Conservation (phyloP, 2,888 invertebrate species). For the Coleophora deauratella region DNA sequence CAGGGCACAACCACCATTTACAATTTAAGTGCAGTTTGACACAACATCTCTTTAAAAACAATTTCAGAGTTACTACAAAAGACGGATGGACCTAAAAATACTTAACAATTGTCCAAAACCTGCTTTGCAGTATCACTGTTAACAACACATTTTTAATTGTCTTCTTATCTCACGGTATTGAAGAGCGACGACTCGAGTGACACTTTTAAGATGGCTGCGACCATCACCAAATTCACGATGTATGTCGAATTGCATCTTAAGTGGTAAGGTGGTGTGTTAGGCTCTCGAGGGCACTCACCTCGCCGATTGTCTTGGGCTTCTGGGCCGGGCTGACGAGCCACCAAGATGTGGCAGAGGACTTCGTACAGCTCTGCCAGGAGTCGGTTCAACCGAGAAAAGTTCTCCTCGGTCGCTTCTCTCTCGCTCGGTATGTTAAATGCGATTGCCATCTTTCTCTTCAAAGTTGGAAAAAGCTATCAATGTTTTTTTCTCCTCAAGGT, state of each 20-base stretch:
- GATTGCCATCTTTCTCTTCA: constrained; percentile 71
- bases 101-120: constrained; percentile 66
- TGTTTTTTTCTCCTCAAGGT: no score
- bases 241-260: constrained; percentile 75
- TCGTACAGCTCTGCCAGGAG: constrained; percentile 72
- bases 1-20: constrained; percentile 56
- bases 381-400: constrained; percentile 73
- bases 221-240: constrained; percentile 72
- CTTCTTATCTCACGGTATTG: constrained; percentile 70
- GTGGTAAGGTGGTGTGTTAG: constrained; percentile 70
- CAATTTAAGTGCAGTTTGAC: constrained; percentile 73
- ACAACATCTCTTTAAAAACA: constrained; percentile 59
- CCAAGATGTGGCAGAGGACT: constrained; percentile 72
- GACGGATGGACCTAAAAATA: constrained; percentile 67
- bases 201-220: constrained; percentile 68
- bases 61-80: constrained; percentile 27
- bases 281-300: constrained; percentile 71
- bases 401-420: constrained; percentile 71
- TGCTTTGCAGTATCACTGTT: constrained; percentile 70
- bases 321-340: constrained; percentile 65
- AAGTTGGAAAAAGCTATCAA: background rate
- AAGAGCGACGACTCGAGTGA: constrained; percentile 67
- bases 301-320: constrained; percentile 63
- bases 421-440: constrained; percentile 73
- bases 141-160: constrained; percentile 53